phyloP scores from a whole-genome alignment of 2,888 invertebrate genomes.

The Strigamia transsilvanica region DNA sequence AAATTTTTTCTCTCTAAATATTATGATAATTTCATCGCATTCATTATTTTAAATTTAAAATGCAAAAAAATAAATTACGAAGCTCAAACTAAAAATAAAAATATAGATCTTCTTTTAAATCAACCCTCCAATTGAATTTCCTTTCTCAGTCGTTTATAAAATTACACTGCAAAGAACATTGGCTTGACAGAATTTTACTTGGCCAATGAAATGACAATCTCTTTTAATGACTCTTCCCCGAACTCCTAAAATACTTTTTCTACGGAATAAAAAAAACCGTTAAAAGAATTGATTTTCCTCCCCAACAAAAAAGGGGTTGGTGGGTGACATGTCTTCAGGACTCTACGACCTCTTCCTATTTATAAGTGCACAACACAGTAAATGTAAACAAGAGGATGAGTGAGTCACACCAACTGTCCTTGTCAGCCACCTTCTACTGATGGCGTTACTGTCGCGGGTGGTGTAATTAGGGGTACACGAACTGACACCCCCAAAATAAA shows the following conservation, averaged over 20 bases:
- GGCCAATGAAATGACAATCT: neutral
- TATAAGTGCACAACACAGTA: slow-evolving; percentile 26
- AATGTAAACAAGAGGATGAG: slow-evolving; percentile 45
- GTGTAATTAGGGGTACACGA: slow-evolving; percentile 39
- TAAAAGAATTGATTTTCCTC: slow-evolving; percentile 17
- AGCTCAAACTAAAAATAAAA: too few species aligned
- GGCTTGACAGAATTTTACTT: neutral
- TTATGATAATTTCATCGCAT: too few species aligned
- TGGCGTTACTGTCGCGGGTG: slow-evolving; percentile 36
- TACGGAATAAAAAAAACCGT: neutral
- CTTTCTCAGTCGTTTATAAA: neutral
- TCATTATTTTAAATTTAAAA: too few species aligned
- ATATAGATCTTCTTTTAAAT: too few species aligned
- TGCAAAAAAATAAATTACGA: too few species aligned
- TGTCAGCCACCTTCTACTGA: slow-evolving; percentile 41
- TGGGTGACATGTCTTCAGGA: slow-evolving; percentile 14
- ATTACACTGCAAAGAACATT: neutral
- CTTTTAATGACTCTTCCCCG: slow-evolving; percentile 17
- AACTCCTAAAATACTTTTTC: slow-evolving; percentile 4
- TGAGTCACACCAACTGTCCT: slow-evolving; percentile 40
- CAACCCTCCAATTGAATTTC: neutral
- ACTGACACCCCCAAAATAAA: slow-evolving; percentile 47
- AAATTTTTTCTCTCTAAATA: too few species aligned
- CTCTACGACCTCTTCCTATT: slow-evolving; percentile 20
- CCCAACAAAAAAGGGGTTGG: slow-evolving; percentile 13